A percentile compares a stretch with the other conserved stretches of the same genome.
phyloP scores from a whole-genome alignment of 2,888 invertebrate genomes.

The Philhelius pedissequus region DNA sequence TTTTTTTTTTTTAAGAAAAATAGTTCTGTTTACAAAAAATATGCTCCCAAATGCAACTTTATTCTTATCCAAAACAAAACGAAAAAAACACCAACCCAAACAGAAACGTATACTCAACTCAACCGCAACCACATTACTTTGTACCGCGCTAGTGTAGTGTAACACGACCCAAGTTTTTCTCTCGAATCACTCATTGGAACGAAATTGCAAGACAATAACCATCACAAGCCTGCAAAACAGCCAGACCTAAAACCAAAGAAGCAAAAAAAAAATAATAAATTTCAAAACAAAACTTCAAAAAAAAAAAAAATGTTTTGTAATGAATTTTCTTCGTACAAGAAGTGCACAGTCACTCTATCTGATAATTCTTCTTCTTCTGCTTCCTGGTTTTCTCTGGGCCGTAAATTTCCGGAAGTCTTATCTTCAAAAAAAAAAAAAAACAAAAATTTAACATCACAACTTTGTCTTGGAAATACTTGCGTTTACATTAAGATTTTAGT shows the following conservation, averaged over 20 bases:
- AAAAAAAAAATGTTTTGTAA: constrained; percentile 36
- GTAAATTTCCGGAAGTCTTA: constrained; percentile 38
- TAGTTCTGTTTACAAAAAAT: not conserved
- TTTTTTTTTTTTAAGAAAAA: not conserved
- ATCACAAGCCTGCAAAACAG: constrained; percentile 49
- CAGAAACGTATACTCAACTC: not conserved
- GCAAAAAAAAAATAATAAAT: not conserved
- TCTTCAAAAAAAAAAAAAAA: constrained; percentile 9
- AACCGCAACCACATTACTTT: constrained; percentile 8
- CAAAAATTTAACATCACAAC: constrained; percentile 10
- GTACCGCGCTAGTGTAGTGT: not conserved
- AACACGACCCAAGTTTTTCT: constrained; percentile 18
- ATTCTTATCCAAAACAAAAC: not conserved
- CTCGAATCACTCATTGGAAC: constrained; percentile 47
- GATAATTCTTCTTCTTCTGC: constrained; percentile 47
- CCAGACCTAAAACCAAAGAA: not conserved
- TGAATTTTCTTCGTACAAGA: constrained; percentile 44
- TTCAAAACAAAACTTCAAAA: not conserved
- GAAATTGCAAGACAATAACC: constrained; percentile 19
- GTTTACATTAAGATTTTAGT: constrained; percentile 21
- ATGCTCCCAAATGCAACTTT: no score
- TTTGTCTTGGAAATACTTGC: constrained; percentile 21
- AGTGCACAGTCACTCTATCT: constrained; percentile 39
- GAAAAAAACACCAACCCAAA: not conserved
- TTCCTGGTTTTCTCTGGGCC: constrained; percentile 3